phyloP scores from a whole-genome alignment of 92 coral and sea anemone species.

The Virgularia gustaviana region DNA sequence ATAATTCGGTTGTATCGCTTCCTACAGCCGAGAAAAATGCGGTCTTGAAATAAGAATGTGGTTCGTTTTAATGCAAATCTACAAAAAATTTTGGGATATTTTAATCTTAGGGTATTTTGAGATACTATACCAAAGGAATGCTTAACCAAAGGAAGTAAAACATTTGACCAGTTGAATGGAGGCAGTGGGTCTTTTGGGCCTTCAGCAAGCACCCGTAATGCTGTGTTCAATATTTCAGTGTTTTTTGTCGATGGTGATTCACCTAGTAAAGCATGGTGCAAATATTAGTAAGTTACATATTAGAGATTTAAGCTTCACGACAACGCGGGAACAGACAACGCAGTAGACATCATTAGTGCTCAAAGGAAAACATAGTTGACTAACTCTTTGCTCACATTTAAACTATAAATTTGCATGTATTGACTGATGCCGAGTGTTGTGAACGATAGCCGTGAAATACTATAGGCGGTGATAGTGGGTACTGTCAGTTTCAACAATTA shows the following conservation, averaged over 20 bases:
- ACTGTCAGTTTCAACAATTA: neutral
- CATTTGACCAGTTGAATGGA: slow-evolving; percentile 89
- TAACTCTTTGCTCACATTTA: too few species aligned
- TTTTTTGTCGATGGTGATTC: slow-evolving; percentile 3
- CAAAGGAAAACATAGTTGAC: neutral
- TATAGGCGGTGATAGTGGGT: neutral
- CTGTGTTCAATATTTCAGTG: slow-evolving; percentile 47
- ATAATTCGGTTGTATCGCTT: slow-evolving; percentile 52
- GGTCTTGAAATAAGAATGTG: neutral
- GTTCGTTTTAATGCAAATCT: neutral
- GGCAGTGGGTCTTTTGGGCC: slow-evolving; percentile 69
- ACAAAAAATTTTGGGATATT: neutral
- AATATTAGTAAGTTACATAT: too few species aligned
- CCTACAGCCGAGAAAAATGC: slow-evolving; percentile 42
- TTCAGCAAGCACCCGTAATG: slow-evolving; percentile 62
- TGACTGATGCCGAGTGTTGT: too few species aligned
- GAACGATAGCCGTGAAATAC: too few species aligned
- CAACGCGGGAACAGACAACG: neutral
- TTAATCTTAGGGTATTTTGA: neutral
- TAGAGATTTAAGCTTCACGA: too few species aligned
- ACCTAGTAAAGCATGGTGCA: neutral
- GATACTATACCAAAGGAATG: slow-evolving; percentile 58
- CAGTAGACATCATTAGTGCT: neutral
- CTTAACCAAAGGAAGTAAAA: slow-evolving; percentile 78
- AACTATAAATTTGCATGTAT: too few species aligned